Conservation (phyloP, 2,113 vertebrate genomes). For the Chunga burmeisteri region DNA sequence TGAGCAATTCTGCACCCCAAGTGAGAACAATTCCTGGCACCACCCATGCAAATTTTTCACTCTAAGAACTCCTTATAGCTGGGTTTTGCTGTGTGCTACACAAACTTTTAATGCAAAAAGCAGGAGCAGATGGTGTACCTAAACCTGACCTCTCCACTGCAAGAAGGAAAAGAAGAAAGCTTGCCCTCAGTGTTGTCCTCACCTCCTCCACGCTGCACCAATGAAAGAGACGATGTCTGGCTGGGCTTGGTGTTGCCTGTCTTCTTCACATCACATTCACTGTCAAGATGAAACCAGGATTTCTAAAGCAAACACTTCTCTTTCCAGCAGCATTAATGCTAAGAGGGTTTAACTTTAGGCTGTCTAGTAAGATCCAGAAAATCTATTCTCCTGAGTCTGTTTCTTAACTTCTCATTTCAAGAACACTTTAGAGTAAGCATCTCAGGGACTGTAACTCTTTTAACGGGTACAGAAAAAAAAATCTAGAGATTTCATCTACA, state of each 20-base stretch:
- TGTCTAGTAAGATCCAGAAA: neutral
- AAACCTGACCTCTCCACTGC: neutral
- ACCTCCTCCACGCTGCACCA: neutral
- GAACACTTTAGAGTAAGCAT: neutral
- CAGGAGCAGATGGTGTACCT: constrained; percentile 2
- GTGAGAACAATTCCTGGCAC: constrained; percentile 50
- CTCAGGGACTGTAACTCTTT: neutral
- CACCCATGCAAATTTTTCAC: neutral
- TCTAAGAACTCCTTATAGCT: neutral
- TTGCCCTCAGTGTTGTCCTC: neutral
- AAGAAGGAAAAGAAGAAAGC: neutral
- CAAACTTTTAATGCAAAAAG: neutral
- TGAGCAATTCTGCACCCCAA: neutral
- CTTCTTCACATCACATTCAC: neutral
- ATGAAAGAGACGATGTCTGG: neutral
- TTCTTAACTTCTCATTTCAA: neutral
- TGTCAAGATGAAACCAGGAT: neutral
- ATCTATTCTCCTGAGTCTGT: neutral
- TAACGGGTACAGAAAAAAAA: neutral
- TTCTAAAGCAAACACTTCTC: neutral
- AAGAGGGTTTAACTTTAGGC: neutral
- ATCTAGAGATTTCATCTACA: neutral
- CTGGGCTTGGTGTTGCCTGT: neutral
- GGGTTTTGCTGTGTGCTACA: neutral
- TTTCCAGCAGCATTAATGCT: neutral